These are phyloP conservation scores for Abrostola triplasia DNA, from an alignment of 2,888 invertebrate genomes.

Conservation along the genomic window DNA sequence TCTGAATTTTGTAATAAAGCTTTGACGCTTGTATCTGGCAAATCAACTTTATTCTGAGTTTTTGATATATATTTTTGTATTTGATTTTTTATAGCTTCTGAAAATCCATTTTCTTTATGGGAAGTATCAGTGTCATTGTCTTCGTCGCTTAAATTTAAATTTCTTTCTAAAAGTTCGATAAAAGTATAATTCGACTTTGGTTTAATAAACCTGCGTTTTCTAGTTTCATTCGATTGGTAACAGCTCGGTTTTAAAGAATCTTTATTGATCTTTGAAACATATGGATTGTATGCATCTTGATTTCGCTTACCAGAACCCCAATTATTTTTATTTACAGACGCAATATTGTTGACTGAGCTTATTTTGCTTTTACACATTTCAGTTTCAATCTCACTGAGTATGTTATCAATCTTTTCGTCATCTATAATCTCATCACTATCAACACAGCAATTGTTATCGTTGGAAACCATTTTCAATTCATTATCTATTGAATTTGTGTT, in stretches of 20 bases:
- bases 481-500: conserved; percentile 9
- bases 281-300: conserved; percentile 3
- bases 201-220: conserved; percentile 39
- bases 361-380: conserved; percentile 66
- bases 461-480: conserved; percentile 54
- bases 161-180: conserved; percentile 71
- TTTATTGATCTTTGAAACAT: conserved; percentile 3
- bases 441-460: conserved; percentile 34
- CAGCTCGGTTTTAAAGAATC: background rate
- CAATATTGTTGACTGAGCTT: background rate
- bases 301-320: conserved; percentile 4
- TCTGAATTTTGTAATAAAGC: conserved; percentile 46
- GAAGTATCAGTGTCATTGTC: conserved; percentile 42
- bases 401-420: conserved; percentile 67
- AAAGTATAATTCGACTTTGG: conserved; percentile 71
- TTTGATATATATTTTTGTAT: conserved; percentile 71
- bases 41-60: conserved; percentile 43
- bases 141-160: conserved; percentile 60
- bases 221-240: conserved; percentile 10
- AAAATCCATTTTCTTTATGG: conserved; percentile 64
- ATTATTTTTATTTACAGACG: background rate
- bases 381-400: conserved; percentile 76
- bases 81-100: conserved; percentile 71
- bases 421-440: conserved; percentile 61
- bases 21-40: conserved; percentile 41